Conservation (phyloP, 2,797 vertebrate genomes). For the Gallinago stenura region DNA sequence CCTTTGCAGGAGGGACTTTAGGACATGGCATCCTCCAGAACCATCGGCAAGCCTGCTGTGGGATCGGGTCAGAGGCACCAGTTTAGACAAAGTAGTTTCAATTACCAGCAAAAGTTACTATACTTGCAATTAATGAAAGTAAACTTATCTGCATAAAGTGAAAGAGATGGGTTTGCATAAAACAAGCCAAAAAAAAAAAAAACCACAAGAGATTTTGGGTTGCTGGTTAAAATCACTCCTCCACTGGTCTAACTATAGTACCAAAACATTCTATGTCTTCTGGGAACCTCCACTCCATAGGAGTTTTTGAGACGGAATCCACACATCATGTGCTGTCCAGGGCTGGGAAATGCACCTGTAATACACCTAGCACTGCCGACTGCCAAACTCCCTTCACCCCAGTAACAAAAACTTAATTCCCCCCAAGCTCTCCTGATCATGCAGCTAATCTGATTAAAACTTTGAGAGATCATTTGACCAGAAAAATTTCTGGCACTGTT, state of each 20-base stretch:
- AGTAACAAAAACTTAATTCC: not conserved
- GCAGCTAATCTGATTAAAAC: not conserved
- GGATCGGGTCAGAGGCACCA: not conserved
- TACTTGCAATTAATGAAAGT: not conserved
- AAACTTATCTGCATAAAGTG: not conserved
- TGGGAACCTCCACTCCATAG: not conserved
- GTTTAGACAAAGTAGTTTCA: not conserved
- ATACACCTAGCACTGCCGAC: not conserved
- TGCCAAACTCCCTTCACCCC: not conserved
- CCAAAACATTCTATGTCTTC: not conserved
- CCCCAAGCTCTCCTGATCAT: not conserved
- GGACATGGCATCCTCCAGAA: not conserved
- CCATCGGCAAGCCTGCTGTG: accelerated
- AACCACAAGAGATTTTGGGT: not conserved
- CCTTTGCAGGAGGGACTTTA: not conserved
- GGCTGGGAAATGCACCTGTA: not conserved
- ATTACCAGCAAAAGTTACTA: not conserved
- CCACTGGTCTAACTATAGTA: not conserved
- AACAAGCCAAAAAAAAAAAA: not conserved
- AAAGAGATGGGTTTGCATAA: not conserved
- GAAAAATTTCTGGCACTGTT: constrained; percentile 13
- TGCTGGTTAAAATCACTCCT: not conserved
- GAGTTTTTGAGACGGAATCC: not conserved
- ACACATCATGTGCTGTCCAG: accelerated
- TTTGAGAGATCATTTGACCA: not conserved